Evolutionary conservation across 2,113 vertebrate species (phyloP).

Genomic region (Xenus cinereus): DNA sequence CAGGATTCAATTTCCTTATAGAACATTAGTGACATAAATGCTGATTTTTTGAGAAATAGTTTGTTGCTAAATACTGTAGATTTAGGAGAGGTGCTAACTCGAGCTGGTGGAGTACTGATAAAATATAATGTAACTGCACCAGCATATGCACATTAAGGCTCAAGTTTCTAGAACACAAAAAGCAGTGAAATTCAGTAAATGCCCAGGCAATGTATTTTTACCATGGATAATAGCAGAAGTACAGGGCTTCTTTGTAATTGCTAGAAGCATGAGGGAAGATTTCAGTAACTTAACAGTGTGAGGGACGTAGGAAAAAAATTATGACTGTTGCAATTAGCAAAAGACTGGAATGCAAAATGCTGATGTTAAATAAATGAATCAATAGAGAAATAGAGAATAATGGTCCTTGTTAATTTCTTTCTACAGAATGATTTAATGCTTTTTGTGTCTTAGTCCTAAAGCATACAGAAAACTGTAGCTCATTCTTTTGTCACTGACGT

Average conservation of each 20-base stretch:
- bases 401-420: neutral
- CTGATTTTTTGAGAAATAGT: neutral
- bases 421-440: neutral
- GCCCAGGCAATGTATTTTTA: neutral
- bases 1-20: neutral
- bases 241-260: neutral
- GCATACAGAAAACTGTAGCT: neutral
- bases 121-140: neutral
- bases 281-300: neutral
- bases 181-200: neutral
- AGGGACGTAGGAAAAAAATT: neutral
- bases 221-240: neutral
- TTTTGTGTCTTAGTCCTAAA: neutral
- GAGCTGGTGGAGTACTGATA: neutral
- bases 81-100: neutral
- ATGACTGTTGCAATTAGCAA: neutral
- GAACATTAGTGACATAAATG: neutral
- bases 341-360: neutral
- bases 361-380: neutral
- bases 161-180: neutral
- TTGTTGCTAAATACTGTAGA: neutral
- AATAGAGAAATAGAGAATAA: neutral
- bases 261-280: neutral
- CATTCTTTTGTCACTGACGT: neutral
- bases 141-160: neutral